Evolutionary conservation across 2,888 invertebrate species (phyloP).

Genomic region (Mythimna ferrago): DNA sequence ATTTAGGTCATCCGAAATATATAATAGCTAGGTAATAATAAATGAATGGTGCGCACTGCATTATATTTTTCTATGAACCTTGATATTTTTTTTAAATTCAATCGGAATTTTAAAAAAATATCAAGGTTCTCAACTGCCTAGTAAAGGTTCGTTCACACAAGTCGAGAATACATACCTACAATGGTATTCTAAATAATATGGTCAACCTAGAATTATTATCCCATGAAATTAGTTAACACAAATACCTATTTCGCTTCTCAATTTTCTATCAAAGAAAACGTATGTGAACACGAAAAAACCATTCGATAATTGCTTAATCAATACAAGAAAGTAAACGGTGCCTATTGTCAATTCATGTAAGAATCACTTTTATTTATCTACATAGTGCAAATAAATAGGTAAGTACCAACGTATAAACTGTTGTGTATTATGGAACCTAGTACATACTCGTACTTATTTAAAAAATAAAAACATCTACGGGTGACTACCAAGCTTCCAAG

Average conservation of each 20-base stretch:
- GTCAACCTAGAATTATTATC: slow-evolving; percentile 18
- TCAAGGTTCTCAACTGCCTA: no score
- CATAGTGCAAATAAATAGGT: neutral
- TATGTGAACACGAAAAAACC: slow-evolving; percentile 33
- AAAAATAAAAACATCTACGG: slow-evolving; percentile 17
- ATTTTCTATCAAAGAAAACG: slow-evolving; percentile 36
- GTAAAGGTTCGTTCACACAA: neutral
- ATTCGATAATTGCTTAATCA: slow-evolving; percentile 40
- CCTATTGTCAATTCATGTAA: slow-evolving; percentile 18
- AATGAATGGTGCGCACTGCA: neutral
- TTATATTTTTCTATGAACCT: neutral
- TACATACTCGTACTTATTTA: neutral
- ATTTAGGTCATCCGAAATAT: no score
- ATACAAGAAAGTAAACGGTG: slow-evolving; percentile 38
- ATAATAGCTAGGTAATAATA: no score
- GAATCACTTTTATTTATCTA: slow-evolving; percentile 38
- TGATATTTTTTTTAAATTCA: no score
- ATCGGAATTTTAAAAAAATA: no score
- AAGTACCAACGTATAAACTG: slow-evolving; percentile 1
- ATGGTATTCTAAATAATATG: slow-evolving; percentile 5
- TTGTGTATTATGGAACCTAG: slow-evolving; percentile 16
- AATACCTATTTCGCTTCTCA: slow-evolving; percentile 32
- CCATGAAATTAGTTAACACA: slow-evolving; percentile 42
- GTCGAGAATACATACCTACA: neutral
- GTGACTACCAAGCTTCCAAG: slow-evolving; percentile 15